These are phyloP conservation scores for Conchocele bisecta DNA, from an alignment of 2,888 invertebrate genomes.

Conservation along the genomic window DNA sequence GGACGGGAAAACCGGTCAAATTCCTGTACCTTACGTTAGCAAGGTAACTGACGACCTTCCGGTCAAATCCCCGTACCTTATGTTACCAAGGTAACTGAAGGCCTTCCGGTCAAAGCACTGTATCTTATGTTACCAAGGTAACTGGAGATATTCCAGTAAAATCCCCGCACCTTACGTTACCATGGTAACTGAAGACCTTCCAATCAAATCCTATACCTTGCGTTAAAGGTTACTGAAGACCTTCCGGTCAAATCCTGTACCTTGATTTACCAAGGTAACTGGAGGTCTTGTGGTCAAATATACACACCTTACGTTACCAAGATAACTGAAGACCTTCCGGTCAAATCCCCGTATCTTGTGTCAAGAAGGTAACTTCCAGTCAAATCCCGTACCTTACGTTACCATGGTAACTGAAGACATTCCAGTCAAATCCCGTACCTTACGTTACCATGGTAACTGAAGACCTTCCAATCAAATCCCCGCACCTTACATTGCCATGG, in stretches of 20 bases:
- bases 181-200: neutral
- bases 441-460: constrained; percentile 92
- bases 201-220: no score
- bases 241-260: constrained; percentile 98
- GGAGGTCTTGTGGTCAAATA: neutral
- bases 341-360: neutral
- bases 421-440: no score
- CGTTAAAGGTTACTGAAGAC: constrained; percentile 94
- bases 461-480: constrained; percentile 87
- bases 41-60: constrained; percentile 59
- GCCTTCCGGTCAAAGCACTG: neutral
- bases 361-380: neutral
- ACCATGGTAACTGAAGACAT: neutral
- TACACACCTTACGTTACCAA: neutral
- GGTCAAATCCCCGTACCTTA: neutral
- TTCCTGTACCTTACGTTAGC: constrained; percentile 96
- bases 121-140: neutral
- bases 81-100: neutral
- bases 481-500: neutral
- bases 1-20: constrained; percentile 93
- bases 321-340: neutral
- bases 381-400: neutral
- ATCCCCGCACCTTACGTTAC: neutral
- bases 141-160: neutral
- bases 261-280: constrained; percentile 88